Evolutionary conservation across 1,140 invertebrate species (phyloP).

Genomic region (Conopomorpha cramerella): DNA sequence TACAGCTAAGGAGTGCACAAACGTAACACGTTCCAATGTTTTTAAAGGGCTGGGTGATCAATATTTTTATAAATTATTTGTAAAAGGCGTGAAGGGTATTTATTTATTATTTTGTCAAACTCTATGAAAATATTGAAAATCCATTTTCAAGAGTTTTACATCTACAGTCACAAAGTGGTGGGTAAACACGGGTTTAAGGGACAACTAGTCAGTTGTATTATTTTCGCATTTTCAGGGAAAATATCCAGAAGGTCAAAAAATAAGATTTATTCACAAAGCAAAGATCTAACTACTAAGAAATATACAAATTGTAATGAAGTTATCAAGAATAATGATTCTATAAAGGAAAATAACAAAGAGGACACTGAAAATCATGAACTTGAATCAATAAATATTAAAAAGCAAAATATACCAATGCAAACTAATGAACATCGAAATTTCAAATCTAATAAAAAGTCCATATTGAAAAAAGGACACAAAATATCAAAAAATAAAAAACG

Average conservation of each 20-base stretch:
- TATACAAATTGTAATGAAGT: neutral
- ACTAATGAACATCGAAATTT: neutral
- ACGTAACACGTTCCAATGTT: too few relatives aligned
- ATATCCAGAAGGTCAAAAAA: constrained; percentile 13
- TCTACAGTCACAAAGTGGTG: too few relatives aligned
- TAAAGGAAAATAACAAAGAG: neutral
- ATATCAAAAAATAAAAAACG: neutral
- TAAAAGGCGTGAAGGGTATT: neutral
- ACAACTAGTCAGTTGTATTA: too few relatives aligned
- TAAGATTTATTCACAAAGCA: neutral
- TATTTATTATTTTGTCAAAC: neutral
- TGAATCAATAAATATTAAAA: neutral
- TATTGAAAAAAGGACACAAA: neutral
- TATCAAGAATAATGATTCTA: neutral
- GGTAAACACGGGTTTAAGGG: too few relatives aligned
- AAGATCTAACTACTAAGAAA: neutral
- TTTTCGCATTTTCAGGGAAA: constrained; percentile 13
- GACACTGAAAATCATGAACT: neutral
- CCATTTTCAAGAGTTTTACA: too few relatives aligned
- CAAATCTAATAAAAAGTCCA: neutral
- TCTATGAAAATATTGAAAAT: neutral
- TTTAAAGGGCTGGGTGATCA: too few relatives aligned
- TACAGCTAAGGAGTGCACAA: too few relatives aligned
- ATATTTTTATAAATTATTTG: neutral
- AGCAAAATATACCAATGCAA: neutral